phyloP scores from a whole-genome alignment of 2,113 vertebrate species.

The Cromileptes altivelis region DNA sequence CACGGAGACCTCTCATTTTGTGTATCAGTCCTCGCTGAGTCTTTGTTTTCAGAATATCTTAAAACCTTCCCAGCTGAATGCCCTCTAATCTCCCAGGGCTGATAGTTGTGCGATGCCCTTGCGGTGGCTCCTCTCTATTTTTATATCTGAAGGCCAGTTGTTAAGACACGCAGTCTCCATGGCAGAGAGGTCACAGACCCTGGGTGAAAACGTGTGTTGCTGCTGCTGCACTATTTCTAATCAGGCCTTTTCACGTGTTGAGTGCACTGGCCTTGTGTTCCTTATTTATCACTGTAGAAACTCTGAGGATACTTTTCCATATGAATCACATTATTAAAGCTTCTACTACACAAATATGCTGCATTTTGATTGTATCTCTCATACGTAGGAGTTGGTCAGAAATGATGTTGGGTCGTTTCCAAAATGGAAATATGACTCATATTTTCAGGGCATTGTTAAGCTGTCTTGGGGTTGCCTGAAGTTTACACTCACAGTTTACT shows the following conservation, averaged over 20 bases:
- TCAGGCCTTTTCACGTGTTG: not conserved
- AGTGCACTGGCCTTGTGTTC: not conserved
- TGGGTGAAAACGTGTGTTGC: not conserved
- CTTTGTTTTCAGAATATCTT: constrained; percentile 67
- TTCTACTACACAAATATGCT: not conserved
- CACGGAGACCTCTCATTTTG: constrained; percentile 42
- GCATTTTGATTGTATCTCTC: not conserved
- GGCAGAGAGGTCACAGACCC: constrained; percentile 23
- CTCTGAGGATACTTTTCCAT: not conserved
- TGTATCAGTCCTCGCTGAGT: constrained; percentile 24
- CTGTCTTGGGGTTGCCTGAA: not conserved
- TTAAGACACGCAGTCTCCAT: constrained; percentile 23
- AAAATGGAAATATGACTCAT: constrained; percentile 3
- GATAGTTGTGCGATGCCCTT: constrained; percentile 52
- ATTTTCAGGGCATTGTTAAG: not conserved
- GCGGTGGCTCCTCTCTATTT: constrained; percentile 54
- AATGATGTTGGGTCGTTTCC: not conserved
- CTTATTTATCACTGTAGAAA: not conserved
- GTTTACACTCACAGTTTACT: not conserved
- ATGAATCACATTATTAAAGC: not conserved
- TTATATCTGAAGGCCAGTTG: constrained; percentile 58
- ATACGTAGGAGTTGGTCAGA: not conserved
- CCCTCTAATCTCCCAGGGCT: constrained; percentile 50
- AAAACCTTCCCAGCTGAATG: constrained; percentile 55
- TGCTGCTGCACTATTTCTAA: constrained; percentile 11